These are phyloP conservation scores for Babyrousa celebensis DNA, from an alignment of 2,797 vertebrate species.

Conservation along the genomic window DNA sequence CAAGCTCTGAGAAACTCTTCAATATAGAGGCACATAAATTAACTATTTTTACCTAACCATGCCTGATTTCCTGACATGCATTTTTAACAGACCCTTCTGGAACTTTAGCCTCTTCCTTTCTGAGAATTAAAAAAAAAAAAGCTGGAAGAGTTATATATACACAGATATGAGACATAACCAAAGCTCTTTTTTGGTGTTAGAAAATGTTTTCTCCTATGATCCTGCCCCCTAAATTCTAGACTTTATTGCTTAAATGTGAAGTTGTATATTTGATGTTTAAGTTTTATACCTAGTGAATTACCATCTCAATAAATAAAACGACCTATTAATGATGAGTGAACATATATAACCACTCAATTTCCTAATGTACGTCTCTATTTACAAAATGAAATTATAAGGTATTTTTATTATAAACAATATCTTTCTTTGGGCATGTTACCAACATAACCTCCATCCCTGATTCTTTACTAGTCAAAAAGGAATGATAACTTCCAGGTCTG, in stretches of 20 bases:
- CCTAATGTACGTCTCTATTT: background rate
- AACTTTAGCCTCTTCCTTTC: background rate
- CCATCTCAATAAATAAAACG: constrained; percentile 23
- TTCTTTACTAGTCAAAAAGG: background rate
- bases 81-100: background rate
- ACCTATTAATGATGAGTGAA: background rate
- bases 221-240: background rate
- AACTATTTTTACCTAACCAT: constrained; percentile 25
- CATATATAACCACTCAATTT: background rate
- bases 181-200: background rate
- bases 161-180: background rate
- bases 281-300: background rate
- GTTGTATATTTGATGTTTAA: background rate
- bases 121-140: too few relatives aligned
- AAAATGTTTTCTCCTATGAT: background rate
- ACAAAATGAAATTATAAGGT: background rate
- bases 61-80: background rate
- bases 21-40: constrained; percentile 36
- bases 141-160: background rate
- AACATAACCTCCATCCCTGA: background rate
- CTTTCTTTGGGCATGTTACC: background rate
- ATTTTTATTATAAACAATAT: constrained; percentile 20
- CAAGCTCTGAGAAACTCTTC: constrained; percentile 67
- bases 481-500: background rate
- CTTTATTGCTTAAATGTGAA: background rate